Base-by-base conservation (phyloP, 2,797 vertebrate species). In the Brachyalestes nurse region DNA sequence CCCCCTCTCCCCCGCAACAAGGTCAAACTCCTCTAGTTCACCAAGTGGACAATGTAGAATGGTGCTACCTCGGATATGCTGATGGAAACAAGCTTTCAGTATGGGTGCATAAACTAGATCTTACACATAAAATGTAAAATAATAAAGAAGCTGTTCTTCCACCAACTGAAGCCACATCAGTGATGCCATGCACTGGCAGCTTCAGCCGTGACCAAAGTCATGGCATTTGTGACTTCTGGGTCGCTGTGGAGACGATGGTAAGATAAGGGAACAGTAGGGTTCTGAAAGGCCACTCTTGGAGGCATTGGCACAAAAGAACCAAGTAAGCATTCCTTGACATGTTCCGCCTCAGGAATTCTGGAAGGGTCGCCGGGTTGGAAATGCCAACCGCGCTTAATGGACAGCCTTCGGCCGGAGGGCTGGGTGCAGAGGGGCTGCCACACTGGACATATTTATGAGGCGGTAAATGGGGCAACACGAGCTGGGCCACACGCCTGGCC, bases 401-500 rank as follows among this genome's bases (percentile, higher is more conserved):
- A 25, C 57, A 60, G 51, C 4, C 47, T 65, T 57, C 70, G 42
- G 42, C 65, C 47, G 67, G 65, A 58, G 40, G 55, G 42, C 19
- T 7, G 47, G 47, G 38, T 51, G 17, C 23, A 21, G 21, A 76
- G 21, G 62, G 58, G 40, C 21, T 49, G 28, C 61, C 66, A 75
- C 21, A 2, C 28, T n/a, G 23, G n/a, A 34, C 14, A 82, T 78
- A 82, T 82, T 51, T 67, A 47, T 64, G 70, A 40, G 72, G 72
- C 78, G 38, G 76, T 83, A 84, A 72, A 72, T 82, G 79, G 84
- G 67, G 78, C 16, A 83, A 84, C 91, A 91, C 85, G 84, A 87
- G 90, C 77, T 75, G 72, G 82, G 88, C 83, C 84, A 49, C 89
- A 79, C 89, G 88, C 87, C 88, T 87, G 86, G 81, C 82, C 65